phyloP scores from a whole-genome alignment of 2,797 vertebrate species.

The Alexandromys oeconomus region DNA sequence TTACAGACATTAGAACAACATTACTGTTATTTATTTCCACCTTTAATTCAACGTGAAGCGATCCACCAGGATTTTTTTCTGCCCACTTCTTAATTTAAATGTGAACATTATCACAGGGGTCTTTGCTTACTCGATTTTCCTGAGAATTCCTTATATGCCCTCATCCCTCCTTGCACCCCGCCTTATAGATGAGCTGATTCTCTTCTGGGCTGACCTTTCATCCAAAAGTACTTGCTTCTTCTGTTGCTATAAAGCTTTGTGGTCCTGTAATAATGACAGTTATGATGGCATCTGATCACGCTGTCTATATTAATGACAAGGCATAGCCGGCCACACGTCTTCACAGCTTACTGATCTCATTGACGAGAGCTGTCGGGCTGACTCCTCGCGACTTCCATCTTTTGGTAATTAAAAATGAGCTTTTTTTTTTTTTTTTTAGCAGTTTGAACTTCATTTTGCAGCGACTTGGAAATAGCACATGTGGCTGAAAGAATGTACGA shows the following conservation, averaged over 20 bases:
- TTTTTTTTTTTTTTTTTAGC: slow-evolving; percentile 64
- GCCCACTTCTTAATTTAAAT: slow-evolving; percentile 39
- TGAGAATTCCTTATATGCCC: slow-evolving; percentile 60
- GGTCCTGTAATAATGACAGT: slow-evolving; percentile 78
- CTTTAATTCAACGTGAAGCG: slow-evolving; percentile 67
- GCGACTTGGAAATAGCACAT: slow-evolving; percentile 75
- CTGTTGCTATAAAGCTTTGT: slow-evolving; percentile 76
- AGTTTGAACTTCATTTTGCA: slow-evolving; percentile 78
- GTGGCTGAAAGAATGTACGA: slow-evolving; percentile 50
- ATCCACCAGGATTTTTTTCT: slow-evolving; percentile 72
- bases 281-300: slow-evolving; percentile 74
- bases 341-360: slow-evolving; percentile 67
- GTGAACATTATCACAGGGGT: slow-evolving; percentile 57
- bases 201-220: slow-evolving; percentile 79
- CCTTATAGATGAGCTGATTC: slow-evolving; percentile 63
- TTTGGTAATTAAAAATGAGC: slow-evolving; percentile 70
- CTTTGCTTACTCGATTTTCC: slow-evolving; percentile 65
- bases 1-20: slow-evolving; percentile 76
- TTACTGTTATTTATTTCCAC: slow-evolving; percentile 76
- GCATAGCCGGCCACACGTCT: slow-evolving; percentile 70
- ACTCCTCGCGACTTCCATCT: slow-evolving; percentile 55
- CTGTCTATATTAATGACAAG: slow-evolving; percentile 68
- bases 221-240: slow-evolving; percentile 74
- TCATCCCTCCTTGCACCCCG: slow-evolving; percentile 52
- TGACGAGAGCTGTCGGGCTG: slow-evolving; percentile 64